Evolutionary conservation across 2,888 invertebrate species (phyloP), one percentile per base, ranked within the genome.

Genomic region (Diarsia mendica): DNA sequence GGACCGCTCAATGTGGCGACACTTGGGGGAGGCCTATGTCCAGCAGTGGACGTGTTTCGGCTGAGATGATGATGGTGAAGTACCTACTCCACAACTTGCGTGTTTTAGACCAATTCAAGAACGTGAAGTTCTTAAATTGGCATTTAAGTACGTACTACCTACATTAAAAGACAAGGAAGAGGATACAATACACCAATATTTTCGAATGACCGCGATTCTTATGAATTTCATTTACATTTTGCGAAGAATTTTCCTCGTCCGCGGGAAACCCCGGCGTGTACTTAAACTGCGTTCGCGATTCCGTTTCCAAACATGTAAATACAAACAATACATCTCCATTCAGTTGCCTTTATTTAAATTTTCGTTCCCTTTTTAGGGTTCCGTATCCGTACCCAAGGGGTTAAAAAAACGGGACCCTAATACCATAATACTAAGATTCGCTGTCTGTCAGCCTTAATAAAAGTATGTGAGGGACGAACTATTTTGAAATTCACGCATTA

Each of bases 211-310:
- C 74, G 76, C 61, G 1, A 20, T 76, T 73, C 48, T 0, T 5
- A 11, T 44, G 73, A 80, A 80, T 72, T 76, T 39, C 10, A 79
- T 72, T 48, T 33, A 49, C 13, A 78, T 69, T 48, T 61, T 13
- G 8, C 39, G n/a, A 15, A n/a, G 48, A 9, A 39, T 76, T 77
- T 77, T 77, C 76, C 76, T 77, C 63, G 15, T 3, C 28, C 3
- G 33, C 28, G 76, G 74, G 76, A 39, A 73, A 80, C 8, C 61
- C 76, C 80, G 4, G 8, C 9, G 39, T 15, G 28, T 58, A 66
- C 28, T 15, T 65, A 58, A 2, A 58, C 18, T 58, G 28, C 28
- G 28, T 15, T 58, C n/a, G 11, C n/a, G n/a, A n/a, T 53, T 23
- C 10, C 4, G n/a, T 53, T 53, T 53, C n/a, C 11, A n/a, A 11